phyloP scores from a whole-genome alignment of 1,140 invertebrate species.

The Papilio glaucus region DNA sequence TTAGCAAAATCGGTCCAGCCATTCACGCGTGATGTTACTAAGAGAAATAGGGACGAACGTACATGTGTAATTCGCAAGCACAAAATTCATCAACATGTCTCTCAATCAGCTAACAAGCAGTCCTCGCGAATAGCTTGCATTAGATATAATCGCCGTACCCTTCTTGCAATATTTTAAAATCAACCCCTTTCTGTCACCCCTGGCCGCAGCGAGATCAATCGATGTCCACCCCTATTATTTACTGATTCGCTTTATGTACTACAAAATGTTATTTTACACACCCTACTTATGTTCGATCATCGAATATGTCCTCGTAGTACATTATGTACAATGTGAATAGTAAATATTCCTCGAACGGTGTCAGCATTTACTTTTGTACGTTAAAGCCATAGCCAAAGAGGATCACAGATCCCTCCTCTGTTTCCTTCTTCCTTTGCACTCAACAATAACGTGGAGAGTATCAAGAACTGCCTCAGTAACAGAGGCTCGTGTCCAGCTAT shows the following conservation, averaged over 20 bases:
- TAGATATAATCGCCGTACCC: constrained; percentile 64
- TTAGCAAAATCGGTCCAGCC: no score
- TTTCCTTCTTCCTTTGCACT: no score
- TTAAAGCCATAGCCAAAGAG: no score
- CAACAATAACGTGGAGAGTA: no score
- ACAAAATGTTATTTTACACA: constrained; percentile 33
- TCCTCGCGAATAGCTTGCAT: constrained; percentile 54
- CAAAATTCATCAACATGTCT: constrained; percentile 9
- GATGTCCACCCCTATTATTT: constrained; percentile 74
- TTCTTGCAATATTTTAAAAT: constrained; percentile 73
- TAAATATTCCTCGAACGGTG: not conserved
- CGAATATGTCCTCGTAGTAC: not conserved
- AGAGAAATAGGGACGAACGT: no score
- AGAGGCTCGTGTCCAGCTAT: no score
- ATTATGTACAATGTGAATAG: not conserved
- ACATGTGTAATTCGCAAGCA: no score
- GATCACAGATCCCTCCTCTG: no score
- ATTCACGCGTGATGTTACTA: no score
- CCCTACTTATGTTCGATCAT: not conserved
- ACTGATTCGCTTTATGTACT: constrained; percentile 60
- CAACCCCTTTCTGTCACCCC: constrained; percentile 69
- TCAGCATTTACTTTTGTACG: not conserved
- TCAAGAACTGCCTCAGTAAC: no score
- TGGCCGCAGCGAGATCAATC: constrained; percentile 67
- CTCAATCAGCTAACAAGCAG: constrained; percentile 24